Evolutionary conservation across 2,797 vertebrate species (phyloP).

Genomic region (Chelidonichthys spinosus): DNA sequence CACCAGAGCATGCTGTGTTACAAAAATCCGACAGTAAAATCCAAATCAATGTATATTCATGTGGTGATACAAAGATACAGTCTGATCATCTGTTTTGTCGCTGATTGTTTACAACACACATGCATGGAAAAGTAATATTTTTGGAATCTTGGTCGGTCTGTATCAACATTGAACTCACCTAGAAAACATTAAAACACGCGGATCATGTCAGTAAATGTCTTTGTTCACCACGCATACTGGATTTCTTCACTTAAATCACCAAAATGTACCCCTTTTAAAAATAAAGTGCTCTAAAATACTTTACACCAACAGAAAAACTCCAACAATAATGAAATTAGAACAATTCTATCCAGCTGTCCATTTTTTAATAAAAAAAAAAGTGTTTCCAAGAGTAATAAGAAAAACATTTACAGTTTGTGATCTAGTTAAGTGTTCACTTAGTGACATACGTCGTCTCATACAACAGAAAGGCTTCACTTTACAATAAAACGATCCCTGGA

Average conservation of each 20-base stretch:
- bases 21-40: constrained; percentile 37
- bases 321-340: constrained; percentile 56
- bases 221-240: constrained; percentile 10
- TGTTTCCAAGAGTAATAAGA: constrained; percentile 85
- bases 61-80: constrained; percentile 49
- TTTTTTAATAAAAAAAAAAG: constrained; percentile 81
- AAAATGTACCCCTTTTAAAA: constrained; percentile 30
- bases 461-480: constrained; percentile 82
- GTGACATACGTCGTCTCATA: constrained; percentile 83
- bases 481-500: constrained; percentile 78
- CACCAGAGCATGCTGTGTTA: constrained; percentile 56
- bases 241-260: constrained; percentile 17
- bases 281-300: constrained; percentile 42
- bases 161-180: constrained; percentile 45
- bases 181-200: constrained; percentile 40
- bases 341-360: constrained; percentile 73
- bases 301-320: constrained; percentile 24
- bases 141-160: constrained; percentile 30
- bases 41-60: constrained; percentile 50
- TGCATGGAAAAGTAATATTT: constrained; percentile 60
- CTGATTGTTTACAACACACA: constrained; percentile 56
- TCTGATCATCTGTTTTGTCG: constrained; percentile 27
- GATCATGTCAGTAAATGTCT: constrained; percentile 41
- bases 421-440: constrained; percentile 84
- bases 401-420: constrained; percentile 86